These are phyloP conservation scores for Danaus melanippus DNA, from an alignment of 1,140 invertebrate genomes.

Conservation along the genomic window DNA sequence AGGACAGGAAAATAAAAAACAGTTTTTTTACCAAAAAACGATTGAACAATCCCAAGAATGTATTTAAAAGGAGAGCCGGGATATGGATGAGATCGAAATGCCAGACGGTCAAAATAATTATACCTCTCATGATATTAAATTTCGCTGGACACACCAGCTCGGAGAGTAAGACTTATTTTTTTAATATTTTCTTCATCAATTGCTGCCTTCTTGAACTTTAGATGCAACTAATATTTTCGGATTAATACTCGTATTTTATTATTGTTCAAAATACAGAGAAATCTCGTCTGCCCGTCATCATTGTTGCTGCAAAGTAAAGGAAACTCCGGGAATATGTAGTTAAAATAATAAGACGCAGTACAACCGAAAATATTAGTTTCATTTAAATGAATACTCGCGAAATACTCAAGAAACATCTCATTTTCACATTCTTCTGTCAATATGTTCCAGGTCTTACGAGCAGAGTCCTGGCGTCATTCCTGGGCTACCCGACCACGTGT, in stretches of 20 bases:
- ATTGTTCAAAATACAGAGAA: too few relatives aligned
- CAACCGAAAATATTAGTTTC: neutral
- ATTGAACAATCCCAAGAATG: slow-evolving; percentile 26
- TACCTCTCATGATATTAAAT: slow-evolving; percentile 52
- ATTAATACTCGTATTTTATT: too few relatives aligned
- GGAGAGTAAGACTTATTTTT: slow-evolving; percentile 44
- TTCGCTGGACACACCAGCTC: slow-evolving; percentile 34
- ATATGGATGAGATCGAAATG: slow-evolving; percentile 35
- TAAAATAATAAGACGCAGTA: neutral
- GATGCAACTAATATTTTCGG: too few relatives aligned
- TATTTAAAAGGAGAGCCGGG: slow-evolving; percentile 15
- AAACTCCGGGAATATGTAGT: neutral
- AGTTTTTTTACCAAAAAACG: slow-evolving; percentile 8
- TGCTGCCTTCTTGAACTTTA: too few relatives aligned
- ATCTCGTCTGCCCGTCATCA: too few relatives aligned
- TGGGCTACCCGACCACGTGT: slow-evolving; percentile 76
- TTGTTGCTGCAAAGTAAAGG: too few relatives aligned
- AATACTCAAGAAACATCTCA: too few relatives aligned
- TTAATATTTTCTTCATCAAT: neutral
- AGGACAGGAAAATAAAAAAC: slow-evolving; percentile 7
- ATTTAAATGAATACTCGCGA: slow-evolving; percentile 1
- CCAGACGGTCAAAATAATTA: slow-evolving; percentile 38
- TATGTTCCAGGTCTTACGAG: slow-evolving; percentile 49
- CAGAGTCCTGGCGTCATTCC: slow-evolving; percentile 71
- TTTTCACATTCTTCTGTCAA: too few relatives aligned